Base-by-base conservation (phyloP, 2,888 invertebrate genomes). In the Microplitis manilae region DNA sequence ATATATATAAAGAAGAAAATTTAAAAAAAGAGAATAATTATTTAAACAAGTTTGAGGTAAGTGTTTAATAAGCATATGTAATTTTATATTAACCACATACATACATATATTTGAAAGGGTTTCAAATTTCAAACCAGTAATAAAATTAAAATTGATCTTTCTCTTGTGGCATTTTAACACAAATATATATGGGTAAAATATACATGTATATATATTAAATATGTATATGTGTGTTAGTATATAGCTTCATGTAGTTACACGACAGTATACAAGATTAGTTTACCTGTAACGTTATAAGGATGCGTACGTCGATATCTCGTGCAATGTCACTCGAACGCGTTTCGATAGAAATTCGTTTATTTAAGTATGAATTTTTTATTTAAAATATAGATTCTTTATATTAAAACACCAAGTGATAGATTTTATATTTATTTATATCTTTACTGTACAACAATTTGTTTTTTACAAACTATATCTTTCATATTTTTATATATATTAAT, bases 81-180 rank as follows among this genome's bases (percentile, higher is more conserved):
- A 30, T 30, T 30, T 30, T 30, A 30, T 30, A 30, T 30, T 30
- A 30, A 30, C 4, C 30, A 30, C 30, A 30, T 30, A 30, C 2
- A 30, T 30, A 30, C 30, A 30, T 30, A 30, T 30, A 30, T 30
- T 30, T 76, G 70, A 73, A 83, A 83, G 83, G 82, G 87, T 84
- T 81, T 89, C 84, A 79, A 85, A 85, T 88, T 89, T 50, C 85
- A 87, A 88, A 87, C 88, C 85, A 84, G 87, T 89, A 89, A 89
- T 88, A 82, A 83, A 86, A 89, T 89, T 88, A 89, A 81, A 83
- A 83, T 76, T 77, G 65, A 71, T 62, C 70, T 73, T 60, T 64
- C 61, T 73, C 20, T 62, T 15, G 13, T 13, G 50, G 50, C 8
- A 50, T 50, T 30, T 30, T 4, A 50, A 13, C 13, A 4, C 4